phyloP scores from a whole-genome alignment of 2,888 invertebrate species.

The Seira sanloemensis region DNA sequence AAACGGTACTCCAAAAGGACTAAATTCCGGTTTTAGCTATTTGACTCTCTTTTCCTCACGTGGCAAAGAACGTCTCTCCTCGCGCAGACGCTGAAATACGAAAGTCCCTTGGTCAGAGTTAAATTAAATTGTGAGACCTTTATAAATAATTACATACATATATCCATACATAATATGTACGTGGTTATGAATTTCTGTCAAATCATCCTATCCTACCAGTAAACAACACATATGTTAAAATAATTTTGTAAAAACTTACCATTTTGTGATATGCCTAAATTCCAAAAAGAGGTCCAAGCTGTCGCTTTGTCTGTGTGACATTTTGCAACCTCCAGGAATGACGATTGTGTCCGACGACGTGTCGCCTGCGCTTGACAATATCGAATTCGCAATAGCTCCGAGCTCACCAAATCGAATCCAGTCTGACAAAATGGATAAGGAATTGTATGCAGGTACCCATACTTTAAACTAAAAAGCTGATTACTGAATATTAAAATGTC shows the following conservation, averaged over 20 bases:
- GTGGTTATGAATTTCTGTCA: background rate
- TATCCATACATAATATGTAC: background rate
- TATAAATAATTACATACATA: background rate
- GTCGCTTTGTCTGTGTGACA: constrained; percentile 64
- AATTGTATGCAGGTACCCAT: no score
- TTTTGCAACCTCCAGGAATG: constrained; percentile 70
- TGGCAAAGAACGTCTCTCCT: constrained; percentile 70
- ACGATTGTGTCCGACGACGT: constrained; percentile 61
- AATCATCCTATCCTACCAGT: constrained; percentile 3
- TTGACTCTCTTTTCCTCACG: no score
- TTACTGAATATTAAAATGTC: constrained; percentile 1
- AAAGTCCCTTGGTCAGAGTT: no score
- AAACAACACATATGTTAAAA: background rate
- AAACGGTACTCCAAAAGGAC: no score
- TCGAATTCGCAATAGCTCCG: no score
- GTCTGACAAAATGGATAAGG: constrained; percentile 19
- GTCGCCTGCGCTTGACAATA: no score
- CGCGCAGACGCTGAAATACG: constrained; percentile 62
- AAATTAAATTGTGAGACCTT: background rate
- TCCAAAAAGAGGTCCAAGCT: constrained; percentile 69
- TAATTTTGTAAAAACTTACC: constrained; percentile 50
- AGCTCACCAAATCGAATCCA: constrained; percentile 52
- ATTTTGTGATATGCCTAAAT: constrained; percentile 70
- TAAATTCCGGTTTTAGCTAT: no score
- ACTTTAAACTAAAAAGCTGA: no score